Evolutionary conservation across 2,888 invertebrate genomes (phyloP).

Genomic region (Brachyptera risi): DNA sequence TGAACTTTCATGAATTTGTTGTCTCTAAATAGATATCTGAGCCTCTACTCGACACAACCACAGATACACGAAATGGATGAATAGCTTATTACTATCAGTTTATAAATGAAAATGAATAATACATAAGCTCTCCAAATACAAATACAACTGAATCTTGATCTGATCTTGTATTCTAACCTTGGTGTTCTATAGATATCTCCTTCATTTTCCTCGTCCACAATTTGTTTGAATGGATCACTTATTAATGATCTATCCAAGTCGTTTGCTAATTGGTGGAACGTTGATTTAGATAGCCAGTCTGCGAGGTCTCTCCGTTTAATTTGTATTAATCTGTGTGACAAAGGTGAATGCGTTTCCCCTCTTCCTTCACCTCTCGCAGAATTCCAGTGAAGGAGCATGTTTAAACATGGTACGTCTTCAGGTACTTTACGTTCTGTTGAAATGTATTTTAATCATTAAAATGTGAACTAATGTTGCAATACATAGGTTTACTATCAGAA

Average conservation of each 20-base stretch:
- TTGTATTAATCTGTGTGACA: constrained; percentile 55
- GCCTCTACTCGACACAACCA: background rate
- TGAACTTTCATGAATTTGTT: background rate
- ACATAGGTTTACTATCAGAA: too few relatives aligned
- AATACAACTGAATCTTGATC: too few relatives aligned
- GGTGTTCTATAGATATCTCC: background rate
- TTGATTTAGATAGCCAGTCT: constrained; percentile 56
- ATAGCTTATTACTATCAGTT: too few relatives aligned
- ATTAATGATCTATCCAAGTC: constrained; percentile 46
- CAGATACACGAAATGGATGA: too few relatives aligned
- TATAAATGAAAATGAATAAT: too few relatives aligned
- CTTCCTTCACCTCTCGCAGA: constrained; percentile 48
- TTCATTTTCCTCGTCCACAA: constrained; percentile 30
- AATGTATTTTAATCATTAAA: too few relatives aligned
- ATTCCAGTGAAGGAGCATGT: constrained; percentile 58
- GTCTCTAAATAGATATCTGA: background rate
- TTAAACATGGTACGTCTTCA: constrained; percentile 51
- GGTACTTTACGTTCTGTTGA: constrained; percentile 46
- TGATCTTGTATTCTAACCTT: background rate
- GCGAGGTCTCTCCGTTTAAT: constrained; percentile 55
- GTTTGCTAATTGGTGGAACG: constrained; percentile 52
- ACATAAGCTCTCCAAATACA: too few relatives aligned
- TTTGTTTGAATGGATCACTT: constrained; percentile 38
- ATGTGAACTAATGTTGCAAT: too few relatives aligned
- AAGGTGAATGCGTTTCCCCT: constrained; percentile 53